Evolutionary conservation across 1,140 invertebrate species (phyloP).

Genomic region (Drosophila littoralis): DNA sequence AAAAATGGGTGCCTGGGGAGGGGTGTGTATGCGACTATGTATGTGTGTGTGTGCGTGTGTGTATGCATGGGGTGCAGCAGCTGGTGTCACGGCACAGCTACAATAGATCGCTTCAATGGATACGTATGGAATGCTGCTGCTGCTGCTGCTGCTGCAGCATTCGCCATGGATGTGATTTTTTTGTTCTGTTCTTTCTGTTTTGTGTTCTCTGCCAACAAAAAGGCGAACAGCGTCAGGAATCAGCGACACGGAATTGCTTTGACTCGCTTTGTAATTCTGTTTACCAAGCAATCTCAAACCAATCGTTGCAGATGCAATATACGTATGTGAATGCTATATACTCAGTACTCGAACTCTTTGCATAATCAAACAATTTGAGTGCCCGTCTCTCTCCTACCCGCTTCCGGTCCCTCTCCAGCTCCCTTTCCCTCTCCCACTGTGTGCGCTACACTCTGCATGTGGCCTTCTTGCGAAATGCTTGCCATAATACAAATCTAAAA

Average conservation of each 20-base stretch:
- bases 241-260: slow-evolving; percentile 20
- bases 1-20: background rate
- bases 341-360: slow-evolving; percentile 20
- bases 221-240: slow-evolving; percentile 10
- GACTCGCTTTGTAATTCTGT: slow-evolving; percentile 13
- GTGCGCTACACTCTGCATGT: background rate
- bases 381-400: background rate
- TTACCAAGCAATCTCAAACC: slow-evolving; percentile 24
- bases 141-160: slow-evolving; percentile 7
- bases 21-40: too few species aligned
- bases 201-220: background rate
- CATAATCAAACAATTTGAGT: slow-evolving; percentile 39
- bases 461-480: slow-evolving; percentile 25
- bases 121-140: slow-evolving; percentile 6
- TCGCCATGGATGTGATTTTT: background rate
- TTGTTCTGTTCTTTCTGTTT: too few species aligned
- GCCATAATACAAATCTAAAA: slow-evolving; percentile 6
- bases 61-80: slow-evolving; percentile 6
- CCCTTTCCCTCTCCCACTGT: background rate
- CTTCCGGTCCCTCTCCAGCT: too few species aligned
- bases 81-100: slow-evolving; percentile 37
- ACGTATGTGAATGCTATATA: background rate
- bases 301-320: slow-evolving; percentile 20
- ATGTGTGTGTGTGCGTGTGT: too few species aligned
- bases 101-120: slow-evolving; percentile 38